These are phyloP conservation scores for Chydorus sphaericus DNA, from an alignment of 2,888 invertebrate species.

Conservation along the genomic window DNA sequence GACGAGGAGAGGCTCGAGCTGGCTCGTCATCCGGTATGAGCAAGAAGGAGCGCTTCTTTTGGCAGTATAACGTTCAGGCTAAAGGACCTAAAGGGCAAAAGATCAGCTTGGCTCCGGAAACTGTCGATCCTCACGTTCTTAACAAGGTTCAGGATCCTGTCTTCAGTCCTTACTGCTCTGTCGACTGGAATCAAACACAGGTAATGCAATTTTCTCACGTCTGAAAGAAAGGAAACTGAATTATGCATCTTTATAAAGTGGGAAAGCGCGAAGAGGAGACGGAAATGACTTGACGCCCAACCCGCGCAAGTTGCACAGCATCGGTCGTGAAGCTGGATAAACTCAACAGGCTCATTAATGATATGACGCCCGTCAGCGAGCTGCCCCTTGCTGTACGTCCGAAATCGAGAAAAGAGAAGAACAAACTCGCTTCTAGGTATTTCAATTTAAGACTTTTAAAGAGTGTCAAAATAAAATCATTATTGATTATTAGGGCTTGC, in stretches of 20 bases:
- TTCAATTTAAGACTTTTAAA: slow-evolving; percentile 1
- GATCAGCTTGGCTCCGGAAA: slow-evolving; percentile 63
- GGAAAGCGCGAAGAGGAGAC: slow-evolving; percentile 88
- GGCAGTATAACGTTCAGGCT: slow-evolving; percentile 98
- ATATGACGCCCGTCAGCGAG: slow-evolving; percentile 90
- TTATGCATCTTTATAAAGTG: slow-evolving; percentile 34
- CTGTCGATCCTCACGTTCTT: slow-evolving; percentile 80
- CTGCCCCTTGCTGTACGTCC: slow-evolving; percentile 75
- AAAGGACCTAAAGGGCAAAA: slow-evolving; percentile 94
- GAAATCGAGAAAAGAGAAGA: slow-evolving; percentile 92
- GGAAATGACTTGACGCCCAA: slow-evolving; percentile 95
- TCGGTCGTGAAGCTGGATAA: slow-evolving; percentile 87
- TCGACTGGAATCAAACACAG: slow-evolving; percentile 79
- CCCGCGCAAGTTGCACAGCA: slow-evolving; percentile 73
- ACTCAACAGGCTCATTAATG: slow-evolving; percentile 77
- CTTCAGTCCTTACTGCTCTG: slow-evolving; percentile 80
- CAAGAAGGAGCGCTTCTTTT: slow-evolving; percentile 79
- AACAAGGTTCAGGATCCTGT: slow-evolving; percentile 88
- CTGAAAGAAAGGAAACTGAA: not conserved
- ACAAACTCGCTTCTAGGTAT: slow-evolving; percentile 78
- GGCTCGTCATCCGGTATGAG: slow-evolving; percentile 16
- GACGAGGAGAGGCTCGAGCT: slow-evolving; percentile 19
- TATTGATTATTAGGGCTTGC: slow-evolving; percentile 52
- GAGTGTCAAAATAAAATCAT: slow-evolving; percentile 2
- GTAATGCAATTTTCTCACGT: slow-evolving; percentile 29